A percentile compares a stretch with the other conserved stretches of the same genome.
These are phyloP conservation scores for Meles meles DNA, from an alignment of 2,113 vertebrate genomes.

Conservation along the genomic window DNA sequence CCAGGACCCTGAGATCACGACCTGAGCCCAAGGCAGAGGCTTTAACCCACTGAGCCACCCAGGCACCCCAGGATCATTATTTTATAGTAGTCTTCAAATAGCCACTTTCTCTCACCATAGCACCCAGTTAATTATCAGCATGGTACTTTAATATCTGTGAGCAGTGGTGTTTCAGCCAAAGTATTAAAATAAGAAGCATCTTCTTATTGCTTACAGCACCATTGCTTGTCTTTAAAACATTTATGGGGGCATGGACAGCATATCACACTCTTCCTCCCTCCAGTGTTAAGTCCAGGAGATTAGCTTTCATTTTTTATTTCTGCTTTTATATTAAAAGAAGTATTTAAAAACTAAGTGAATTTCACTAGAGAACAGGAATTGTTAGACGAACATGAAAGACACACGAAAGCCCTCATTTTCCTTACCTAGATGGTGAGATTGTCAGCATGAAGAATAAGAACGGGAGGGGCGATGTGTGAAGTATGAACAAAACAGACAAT, in stretches of 20 bases:
- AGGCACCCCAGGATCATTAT: too few species aligned
- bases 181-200: background rate
- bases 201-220: background rate
- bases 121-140: background rate
- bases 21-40: too few species aligned
- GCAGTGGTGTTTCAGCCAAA: background rate
- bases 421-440: background rate
- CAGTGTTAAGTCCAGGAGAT: background rate
- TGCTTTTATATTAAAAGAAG: background rate
- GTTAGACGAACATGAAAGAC: background rate
- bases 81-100: conserved; percentile 11
- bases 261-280: background rate
- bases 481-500: background rate
- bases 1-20: too few species aligned
- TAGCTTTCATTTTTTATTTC: background rate
- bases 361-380: background rate
- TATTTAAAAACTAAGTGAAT: conserved; percentile 3
- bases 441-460: background rate
- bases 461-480: background rate
- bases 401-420: background rate
- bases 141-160: background rate
- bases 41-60: too few species aligned
- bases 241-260: background rate
- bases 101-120: background rate
- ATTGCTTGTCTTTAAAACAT: background rate